phyloP scores from a whole-genome alignment of 2,888 invertebrate genomes.

The Steinernema scapterisci region DNA sequence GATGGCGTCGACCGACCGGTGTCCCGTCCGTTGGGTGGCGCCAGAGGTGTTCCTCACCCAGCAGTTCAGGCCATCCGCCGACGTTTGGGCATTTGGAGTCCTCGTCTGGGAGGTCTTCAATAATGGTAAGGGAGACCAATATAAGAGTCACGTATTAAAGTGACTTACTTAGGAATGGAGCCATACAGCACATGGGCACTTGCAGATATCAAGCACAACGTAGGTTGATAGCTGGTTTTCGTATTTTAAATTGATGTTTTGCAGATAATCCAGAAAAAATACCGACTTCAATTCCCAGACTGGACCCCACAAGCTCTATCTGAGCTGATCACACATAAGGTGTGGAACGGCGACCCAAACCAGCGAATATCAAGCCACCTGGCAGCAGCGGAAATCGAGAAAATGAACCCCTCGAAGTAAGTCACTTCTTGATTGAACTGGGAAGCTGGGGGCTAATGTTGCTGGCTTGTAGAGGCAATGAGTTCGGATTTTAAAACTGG shows the following conservation, averaged over 20 bases:
- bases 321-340: not conserved
- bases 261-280: conserved; percentile 33
- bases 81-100: conserved; percentile 41
- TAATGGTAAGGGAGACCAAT: too few relatives aligned
- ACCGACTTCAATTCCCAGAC: conserved; percentile 35
- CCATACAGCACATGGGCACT: conserved; percentile 40
- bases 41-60: conserved; percentile 37
- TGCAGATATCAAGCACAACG: conserved; percentile 34
- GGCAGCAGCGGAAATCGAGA: not conserved
- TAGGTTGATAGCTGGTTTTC: too few relatives aligned
- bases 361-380: not conserved
- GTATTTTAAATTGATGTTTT: too few relatives aligned
- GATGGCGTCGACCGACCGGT: conserved; percentile 32
- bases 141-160: too few relatives aligned
- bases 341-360: not conserved
- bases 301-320: conserved; percentile 36
- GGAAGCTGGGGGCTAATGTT: too few relatives aligned
- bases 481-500: too few relatives aligned
- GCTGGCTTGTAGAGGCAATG: too few relatives aligned
- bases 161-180: conserved; percentile 10
- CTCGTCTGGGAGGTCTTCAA: conserved; percentile 39
- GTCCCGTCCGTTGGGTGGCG: conserved; percentile 41
- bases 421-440: too few relatives aligned
- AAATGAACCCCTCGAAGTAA: not conserved
- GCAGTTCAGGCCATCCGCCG: conserved; percentile 33